Evolutionary conservation across 2,888 invertebrate genomes (phyloP), one percentile per base, ranked within the genome.

Genomic region (Ochropacha duplaris): DNA sequence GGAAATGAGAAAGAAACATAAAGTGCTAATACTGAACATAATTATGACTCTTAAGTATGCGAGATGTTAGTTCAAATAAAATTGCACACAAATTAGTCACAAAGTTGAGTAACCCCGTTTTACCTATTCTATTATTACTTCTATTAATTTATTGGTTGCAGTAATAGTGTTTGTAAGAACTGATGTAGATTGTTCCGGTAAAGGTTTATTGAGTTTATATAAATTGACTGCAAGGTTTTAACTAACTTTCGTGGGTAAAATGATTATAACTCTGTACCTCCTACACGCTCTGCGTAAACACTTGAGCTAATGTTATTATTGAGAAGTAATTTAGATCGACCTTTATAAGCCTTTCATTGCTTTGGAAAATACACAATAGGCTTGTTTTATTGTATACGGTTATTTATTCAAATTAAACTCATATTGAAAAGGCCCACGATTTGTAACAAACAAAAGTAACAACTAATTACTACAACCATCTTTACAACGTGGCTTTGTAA

Each of bases 401-500:
- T 50, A 50, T 50, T 52, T 31, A 31, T 34, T 19, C 52, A 52
- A 52, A 52, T 52, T 31, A 31, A 52, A 52, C 31, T 52, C 50
- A 58, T 44, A 54, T 58, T 61, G 61, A 65, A 59, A 57, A 55
- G 59, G 36, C n/a, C 36, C 59, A 59, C 60, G 62, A 62, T 57
- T 63, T 61, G 61, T 16, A 6, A 39, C 44, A 49, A 63, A 63
- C 55, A 61, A 61, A 49, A 57, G 62, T 24, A 24, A 54, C 55
- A 19, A n/a, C 49, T 65, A 66, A 66, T 68, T 69, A 64, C 60
- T 63, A 64, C 54, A 69, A 61, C 57, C 61, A 31, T 52, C 52
- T 52, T 55, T 51, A 62, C 60, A 63, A 60, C 61, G 61, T 57
- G 55, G 55, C 49, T 63, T 61, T 63, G 56, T 54, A 54, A 66